phyloP scores from a whole-genome alignment of 2,113 vertebrate genomes.

The Saguinus midas region DNA sequence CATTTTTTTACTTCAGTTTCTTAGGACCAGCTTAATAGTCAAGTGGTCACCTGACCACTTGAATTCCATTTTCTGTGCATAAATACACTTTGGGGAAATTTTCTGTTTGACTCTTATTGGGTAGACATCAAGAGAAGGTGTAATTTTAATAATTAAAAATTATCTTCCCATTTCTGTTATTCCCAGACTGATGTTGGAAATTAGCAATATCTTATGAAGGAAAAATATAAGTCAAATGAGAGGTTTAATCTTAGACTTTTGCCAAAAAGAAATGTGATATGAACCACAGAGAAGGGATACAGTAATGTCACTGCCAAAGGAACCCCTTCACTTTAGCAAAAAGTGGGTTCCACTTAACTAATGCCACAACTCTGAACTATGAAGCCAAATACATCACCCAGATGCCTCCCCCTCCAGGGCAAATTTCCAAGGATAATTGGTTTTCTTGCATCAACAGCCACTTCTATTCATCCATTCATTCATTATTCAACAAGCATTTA shows the following conservation, averaged over 20 bases:
- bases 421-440: not conserved
- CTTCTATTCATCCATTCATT: not conserved
- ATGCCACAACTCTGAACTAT: not conserved
- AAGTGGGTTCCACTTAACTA: not conserved
- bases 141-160: conserved; percentile 37
- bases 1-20: not conserved
- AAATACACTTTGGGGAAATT: not conserved
- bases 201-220: conserved; percentile 37
- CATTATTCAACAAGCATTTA: not conserved
- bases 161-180: not conserved
- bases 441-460: not conserved
- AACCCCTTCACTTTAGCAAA: not conserved
- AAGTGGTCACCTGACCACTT: not conserved
- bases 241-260: conserved; percentile 4
- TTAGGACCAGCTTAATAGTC: conserved; percentile 30
- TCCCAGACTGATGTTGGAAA: conserved; percentile 15
- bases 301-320: not conserved
- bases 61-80: conserved; percentile 2
- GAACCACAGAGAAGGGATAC: not conserved
- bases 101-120: not conserved
- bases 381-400: not conserved
- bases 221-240: not conserved
- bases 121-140: conserved; percentile 2
- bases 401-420: not conserved
- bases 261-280: not conserved